phyloP scores from a whole-genome alignment of 2,888 invertebrate genomes.

The Dolichopus griseipennis region DNA sequence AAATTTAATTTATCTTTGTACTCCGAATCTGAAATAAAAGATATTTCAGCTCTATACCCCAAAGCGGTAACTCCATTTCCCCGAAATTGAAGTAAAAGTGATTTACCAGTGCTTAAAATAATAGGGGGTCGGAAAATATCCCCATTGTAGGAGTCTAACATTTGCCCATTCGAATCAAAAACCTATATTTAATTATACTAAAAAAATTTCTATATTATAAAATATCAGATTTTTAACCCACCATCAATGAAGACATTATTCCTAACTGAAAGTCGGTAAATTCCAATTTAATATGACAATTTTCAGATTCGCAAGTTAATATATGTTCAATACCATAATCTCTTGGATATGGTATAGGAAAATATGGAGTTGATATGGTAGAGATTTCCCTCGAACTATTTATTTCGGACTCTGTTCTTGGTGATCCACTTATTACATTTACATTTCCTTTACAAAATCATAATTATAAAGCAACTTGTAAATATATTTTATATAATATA shows the following conservation, averaged over 20 bases:
- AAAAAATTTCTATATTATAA: slow-evolving; percentile 17
- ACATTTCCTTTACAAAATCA: slow-evolving; percentile 48
- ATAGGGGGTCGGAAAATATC: slow-evolving; percentile 60
- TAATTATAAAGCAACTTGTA: slow-evolving; percentile 3
- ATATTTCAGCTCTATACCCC: slow-evolving; percentile 56
- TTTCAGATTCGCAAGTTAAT: slow-evolving; percentile 50
- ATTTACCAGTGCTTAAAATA: slow-evolving; percentile 55
- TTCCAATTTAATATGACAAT: slow-evolving; percentile 53
- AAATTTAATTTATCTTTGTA: slow-evolving; percentile 33
- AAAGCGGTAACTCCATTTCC: slow-evolving; percentile 59
- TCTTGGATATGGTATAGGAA: slow-evolving; percentile 56
- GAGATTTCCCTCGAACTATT: slow-evolving; percentile 42
- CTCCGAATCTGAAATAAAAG: slow-evolving; percentile 33
- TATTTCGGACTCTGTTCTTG: slow-evolving; percentile 33
- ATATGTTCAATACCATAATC: slow-evolving; percentile 59
- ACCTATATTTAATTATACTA: slow-evolving; percentile 41
- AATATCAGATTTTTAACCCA: slow-evolving; percentile 25
- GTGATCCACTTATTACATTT: slow-evolving; percentile 45
- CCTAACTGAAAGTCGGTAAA: slow-evolving; percentile 62
- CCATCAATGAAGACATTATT: slow-evolving; percentile 57
- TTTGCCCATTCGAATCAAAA: slow-evolving; percentile 58
- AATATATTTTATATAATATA: neutral
- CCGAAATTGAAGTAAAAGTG: slow-evolving; percentile 55
- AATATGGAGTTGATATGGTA: slow-evolving; percentile 56
- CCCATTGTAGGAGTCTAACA: slow-evolving; percentile 56